Percentiles rank a stretch among this genome's conserved stretches.
phyloP scores from a whole-genome alignment of 2,797 vertebrate genomes.

The Chiloscyllium punctatum region DNA sequence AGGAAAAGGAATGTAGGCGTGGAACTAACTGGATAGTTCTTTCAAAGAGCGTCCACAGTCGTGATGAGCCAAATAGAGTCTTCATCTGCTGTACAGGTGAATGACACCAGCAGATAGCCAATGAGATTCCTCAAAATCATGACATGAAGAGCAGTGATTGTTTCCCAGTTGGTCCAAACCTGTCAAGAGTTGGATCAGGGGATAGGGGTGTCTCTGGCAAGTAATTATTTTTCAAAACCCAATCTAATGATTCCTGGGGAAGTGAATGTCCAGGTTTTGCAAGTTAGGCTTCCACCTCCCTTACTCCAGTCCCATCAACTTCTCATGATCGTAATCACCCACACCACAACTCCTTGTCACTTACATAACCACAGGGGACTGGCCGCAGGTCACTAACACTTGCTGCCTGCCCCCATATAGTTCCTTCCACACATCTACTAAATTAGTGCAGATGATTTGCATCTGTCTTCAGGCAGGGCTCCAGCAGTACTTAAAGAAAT shows the following conservation, averaged over 20 bases:
- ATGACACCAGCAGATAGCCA: neutral
- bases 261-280: neutral
- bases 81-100: neutral
- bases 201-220: neutral
- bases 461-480: neutral
- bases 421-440: neutral
- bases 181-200: neutral
- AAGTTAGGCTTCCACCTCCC: neutral
- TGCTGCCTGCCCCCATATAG: neutral
- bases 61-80: neutral
- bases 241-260: neutral
- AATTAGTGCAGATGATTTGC: neutral
- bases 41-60: neutral
- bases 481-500: neutral
- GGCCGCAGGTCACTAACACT: neutral
- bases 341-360: neutral
- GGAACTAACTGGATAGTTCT: neutral
- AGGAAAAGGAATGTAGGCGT: neutral
- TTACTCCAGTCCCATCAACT: neutral
- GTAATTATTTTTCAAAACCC: neutral
- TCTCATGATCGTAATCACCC: neutral
- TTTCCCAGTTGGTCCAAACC: neutral
- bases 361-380: neutral
- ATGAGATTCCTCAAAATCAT: neutral
- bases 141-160: neutral